Conservation (phyloP, 2,797 vertebrate genomes). For the Sebastes aleutianus region DNA sequence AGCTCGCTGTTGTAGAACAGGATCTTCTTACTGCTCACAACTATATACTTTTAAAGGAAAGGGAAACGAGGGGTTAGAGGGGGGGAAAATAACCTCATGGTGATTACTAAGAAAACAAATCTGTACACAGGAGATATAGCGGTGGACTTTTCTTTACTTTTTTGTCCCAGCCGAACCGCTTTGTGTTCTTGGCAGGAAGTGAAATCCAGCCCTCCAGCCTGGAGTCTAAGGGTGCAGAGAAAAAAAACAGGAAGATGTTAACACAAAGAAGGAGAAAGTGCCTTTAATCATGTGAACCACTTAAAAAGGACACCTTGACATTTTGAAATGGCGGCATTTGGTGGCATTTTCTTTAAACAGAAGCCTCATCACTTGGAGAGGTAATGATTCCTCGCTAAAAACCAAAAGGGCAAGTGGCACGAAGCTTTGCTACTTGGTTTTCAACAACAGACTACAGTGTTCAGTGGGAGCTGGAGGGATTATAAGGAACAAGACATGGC, state of each 20-base stretch:
- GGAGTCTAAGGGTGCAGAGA: constrained; percentile 79
- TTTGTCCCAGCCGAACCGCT: constrained; percentile 96
- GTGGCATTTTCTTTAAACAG: constrained; percentile 36
- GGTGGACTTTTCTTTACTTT: constrained; percentile 83
- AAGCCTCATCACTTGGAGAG: constrained; percentile 1
- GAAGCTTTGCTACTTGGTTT: constrained; percentile 2
- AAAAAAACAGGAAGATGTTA: constrained; percentile 37
- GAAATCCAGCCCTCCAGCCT: constrained; percentile 95
- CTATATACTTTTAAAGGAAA: constrained; percentile 85
- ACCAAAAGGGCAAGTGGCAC: constrained; percentile 8
- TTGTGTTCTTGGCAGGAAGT: constrained; percentile 91
- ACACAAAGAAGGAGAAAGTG: constrained; percentile 6
- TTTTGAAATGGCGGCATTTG: constrained; percentile 28
- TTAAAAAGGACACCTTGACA: constrained; percentile 46
- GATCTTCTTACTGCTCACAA: constrained; percentile 99
- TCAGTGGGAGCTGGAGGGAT: neutral
- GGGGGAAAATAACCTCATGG: neutral
- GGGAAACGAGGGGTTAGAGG: neutral
- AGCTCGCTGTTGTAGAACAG: constrained; percentile 94
- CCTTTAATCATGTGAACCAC: constrained; percentile 27
- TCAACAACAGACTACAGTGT: neutral
- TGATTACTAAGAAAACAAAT: constrained; percentile 9
- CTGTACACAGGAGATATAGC: neutral
- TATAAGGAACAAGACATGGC: neutral
- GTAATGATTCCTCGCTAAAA: constrained; percentile 18